Evolutionary conservation across 2,888 invertebrate species (phyloP).

Genomic region (Trichopria drosophilae): DNA sequence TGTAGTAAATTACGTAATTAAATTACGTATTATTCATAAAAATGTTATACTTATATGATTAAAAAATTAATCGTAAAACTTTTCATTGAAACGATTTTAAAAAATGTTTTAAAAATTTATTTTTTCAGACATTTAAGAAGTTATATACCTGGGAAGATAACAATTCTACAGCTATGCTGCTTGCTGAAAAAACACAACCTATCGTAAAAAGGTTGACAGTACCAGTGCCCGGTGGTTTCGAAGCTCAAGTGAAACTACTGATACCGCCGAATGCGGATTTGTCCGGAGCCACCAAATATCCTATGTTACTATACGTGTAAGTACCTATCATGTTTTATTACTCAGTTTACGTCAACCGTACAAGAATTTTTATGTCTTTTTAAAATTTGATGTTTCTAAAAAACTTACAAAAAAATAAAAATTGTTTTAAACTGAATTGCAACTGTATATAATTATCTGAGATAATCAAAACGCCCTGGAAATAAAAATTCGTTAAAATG

Average conservation of each 20-base stretch:
- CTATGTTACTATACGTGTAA: slow-evolving; percentile 83
- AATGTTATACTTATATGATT: background rate
- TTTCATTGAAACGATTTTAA: background rate
- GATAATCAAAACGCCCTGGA: too few relatives aligned
- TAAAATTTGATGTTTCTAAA: too few relatives aligned
- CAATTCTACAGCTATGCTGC: slow-evolving; percentile 60
- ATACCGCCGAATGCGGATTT: slow-evolving; percentile 73
- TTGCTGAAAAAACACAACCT: slow-evolving; percentile 64
- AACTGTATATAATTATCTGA: too few relatives aligned
- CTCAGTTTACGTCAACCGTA: too few relatives aligned
- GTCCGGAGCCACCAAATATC: slow-evolving; percentile 72
- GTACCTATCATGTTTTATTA: too few relatives aligned
- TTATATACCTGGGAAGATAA: slow-evolving; percentile 71
- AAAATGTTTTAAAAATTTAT: background rate
- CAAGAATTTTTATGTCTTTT: too few relatives aligned
- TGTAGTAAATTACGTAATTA: too few relatives aligned
- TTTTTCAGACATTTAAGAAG: slow-evolving; percentile 50
- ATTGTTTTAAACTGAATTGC: too few relatives aligned
- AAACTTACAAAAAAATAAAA: too few relatives aligned
- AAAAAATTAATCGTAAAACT: background rate
- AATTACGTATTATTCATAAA: too few relatives aligned
- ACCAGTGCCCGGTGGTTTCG: slow-evolving; percentile 67
- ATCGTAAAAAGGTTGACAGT: slow-evolving; percentile 65
- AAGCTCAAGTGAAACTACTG: slow-evolving; percentile 75
- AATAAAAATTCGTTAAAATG: too few relatives aligned